These are phyloP conservation scores for Bradypus variegatus DNA, from an alignment of 2,797 vertebrate species.

Conservation along the genomic window DNA sequence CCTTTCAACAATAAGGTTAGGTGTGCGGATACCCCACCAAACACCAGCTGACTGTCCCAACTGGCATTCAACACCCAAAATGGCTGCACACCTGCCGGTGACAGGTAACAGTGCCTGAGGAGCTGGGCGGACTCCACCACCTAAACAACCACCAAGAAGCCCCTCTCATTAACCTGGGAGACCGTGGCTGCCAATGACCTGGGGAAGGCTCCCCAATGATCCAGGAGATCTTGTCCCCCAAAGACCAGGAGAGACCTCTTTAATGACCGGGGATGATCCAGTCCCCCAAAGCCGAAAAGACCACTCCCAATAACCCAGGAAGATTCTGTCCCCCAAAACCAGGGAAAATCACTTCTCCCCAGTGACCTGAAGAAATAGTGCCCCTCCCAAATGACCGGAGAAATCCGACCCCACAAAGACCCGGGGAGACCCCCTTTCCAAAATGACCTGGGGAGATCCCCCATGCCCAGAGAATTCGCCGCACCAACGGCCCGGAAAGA, in stretches of 20 bases:
- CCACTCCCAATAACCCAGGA: not conserved
- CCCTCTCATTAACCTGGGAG: not conserved
- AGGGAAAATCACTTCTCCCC: not conserved
- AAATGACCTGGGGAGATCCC: not conserved
- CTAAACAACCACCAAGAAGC: not conserved
- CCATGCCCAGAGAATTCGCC: not conserved
- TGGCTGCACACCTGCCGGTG: constrained; percentile 48
- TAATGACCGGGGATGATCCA: not conserved
- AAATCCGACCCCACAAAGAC: not conserved
- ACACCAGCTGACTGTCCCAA: not conserved
- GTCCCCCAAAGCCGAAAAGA: not conserved
- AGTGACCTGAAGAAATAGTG: not conserved
- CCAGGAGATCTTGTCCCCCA: not conserved
- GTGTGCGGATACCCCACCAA: not conserved
- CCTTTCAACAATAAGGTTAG: not conserved
- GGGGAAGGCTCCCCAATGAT: not conserved
- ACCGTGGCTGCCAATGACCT: not conserved
- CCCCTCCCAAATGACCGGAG: not conserved
- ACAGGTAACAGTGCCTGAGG: constrained; percentile 39
- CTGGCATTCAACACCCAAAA: constrained; percentile 45
- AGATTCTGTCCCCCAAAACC: not conserved
- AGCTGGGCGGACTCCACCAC: not conserved
- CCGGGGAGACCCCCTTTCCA: not conserved
- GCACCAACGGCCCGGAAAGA: not conserved
- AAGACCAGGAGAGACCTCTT: not conserved